phyloP scores from a whole-genome alignment of 2,113 vertebrate genomes.

The Chionodraco myersi region DNA sequence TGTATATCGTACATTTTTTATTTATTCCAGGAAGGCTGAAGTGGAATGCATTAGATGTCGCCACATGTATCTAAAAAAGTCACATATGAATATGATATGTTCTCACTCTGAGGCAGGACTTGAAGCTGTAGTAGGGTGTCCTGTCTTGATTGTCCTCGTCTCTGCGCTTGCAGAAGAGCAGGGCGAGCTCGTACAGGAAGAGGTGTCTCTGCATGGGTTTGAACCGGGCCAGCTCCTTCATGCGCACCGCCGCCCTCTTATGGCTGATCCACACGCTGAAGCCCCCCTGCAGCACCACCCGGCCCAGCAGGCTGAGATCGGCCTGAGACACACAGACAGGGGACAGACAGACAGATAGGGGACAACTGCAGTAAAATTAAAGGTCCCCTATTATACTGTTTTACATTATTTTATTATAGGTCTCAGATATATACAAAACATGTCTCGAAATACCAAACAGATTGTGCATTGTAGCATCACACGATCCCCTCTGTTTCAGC shows the following conservation, averaged over 20 bases:
- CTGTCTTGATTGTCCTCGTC: conserved; percentile 88
- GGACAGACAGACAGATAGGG: conserved; percentile 5
- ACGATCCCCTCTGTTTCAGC: no score
- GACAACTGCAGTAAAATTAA: not conserved
- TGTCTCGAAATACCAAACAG: no score
- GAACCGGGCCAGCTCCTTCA: conserved; percentile 97
- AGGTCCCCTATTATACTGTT: no score
- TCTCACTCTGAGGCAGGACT: conserved; percentile 93
- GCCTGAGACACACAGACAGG: conserved; percentile 82
- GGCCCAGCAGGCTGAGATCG: conserved; percentile 92
- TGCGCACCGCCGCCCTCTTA: conserved; percentile 91
- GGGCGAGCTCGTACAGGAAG: conserved; percentile 93
- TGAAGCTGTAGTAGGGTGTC: conserved; percentile 96
- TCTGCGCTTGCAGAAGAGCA: conserved; percentile 96
- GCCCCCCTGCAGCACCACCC: conserved; percentile 91
- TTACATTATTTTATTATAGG: no score
- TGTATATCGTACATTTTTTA: not conserved
- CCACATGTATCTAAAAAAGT: no score
- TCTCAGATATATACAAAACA: no score
- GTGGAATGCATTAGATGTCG: not conserved
- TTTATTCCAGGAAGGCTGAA: not conserved
- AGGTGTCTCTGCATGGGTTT: conserved; percentile 98
- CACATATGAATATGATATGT: not conserved
- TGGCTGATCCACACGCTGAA: conserved; percentile 97
- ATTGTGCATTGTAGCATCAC: no score